Percentiles rank a stretch among this genome's conserved stretches.
phyloP scores from a whole-genome alignment of 2,113 vertebrate species.

The Nothoprocta perdicaria region DNA sequence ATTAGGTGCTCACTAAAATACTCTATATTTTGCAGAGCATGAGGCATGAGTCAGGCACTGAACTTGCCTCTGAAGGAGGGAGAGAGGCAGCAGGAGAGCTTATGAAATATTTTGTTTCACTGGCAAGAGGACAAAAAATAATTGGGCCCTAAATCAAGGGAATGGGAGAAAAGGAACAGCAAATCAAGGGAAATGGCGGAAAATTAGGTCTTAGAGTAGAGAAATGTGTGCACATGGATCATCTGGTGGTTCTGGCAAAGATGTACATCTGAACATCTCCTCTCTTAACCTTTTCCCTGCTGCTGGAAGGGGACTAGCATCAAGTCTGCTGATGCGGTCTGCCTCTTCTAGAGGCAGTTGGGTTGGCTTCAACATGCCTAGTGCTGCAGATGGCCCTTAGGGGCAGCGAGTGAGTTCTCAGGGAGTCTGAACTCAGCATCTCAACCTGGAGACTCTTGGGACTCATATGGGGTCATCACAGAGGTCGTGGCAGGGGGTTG shows the following conservation, averaged over 20 bases:
- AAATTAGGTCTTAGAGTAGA: constrained; percentile 83
- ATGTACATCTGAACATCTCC: constrained; percentile 67
- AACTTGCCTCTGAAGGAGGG: constrained; percentile 68
- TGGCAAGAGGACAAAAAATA: constrained; percentile 85
- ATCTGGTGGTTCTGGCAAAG: constrained; percentile 70
- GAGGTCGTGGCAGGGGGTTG: neutral
- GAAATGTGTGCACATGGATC: constrained; percentile 80
- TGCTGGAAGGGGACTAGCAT: neutral
- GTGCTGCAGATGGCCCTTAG: neutral
- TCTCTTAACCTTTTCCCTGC: constrained; percentile 68
- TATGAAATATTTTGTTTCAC: constrained; percentile 84
- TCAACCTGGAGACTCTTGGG: neutral
- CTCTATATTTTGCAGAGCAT: constrained; percentile 65
- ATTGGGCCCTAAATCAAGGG: constrained; percentile 85
- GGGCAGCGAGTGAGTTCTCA: neutral
- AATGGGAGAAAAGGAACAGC: constrained; percentile 80
- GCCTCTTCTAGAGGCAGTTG: neutral
- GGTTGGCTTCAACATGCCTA: neutral
- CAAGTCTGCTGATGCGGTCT: neutral
- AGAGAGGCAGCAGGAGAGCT: constrained; percentile 64
- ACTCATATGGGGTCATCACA: neutral
- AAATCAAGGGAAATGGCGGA: constrained; percentile 82
- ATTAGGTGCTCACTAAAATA: constrained; percentile 61
- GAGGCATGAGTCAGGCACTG: constrained; percentile 75
- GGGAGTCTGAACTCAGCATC: neutral